Evolutionary conservation across 2,888 invertebrate species (phyloP).

Genomic region (Rhagonycha lutea): DNA sequence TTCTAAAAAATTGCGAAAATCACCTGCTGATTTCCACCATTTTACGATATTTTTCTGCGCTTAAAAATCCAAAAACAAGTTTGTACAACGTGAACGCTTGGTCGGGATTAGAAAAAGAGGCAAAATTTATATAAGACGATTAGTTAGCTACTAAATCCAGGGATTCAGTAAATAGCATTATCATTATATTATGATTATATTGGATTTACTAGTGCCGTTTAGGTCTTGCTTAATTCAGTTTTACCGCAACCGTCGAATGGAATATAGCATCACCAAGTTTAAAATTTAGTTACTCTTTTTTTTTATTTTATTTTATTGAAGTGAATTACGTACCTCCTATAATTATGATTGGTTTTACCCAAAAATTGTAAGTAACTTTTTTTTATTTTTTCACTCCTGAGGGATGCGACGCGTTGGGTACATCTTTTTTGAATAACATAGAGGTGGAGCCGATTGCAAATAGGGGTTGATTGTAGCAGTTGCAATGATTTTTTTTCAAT

Average conservation of each 20-base stretch:
- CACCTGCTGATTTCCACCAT: neutral
- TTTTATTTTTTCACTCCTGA: neutral
- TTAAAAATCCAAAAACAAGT: neutral
- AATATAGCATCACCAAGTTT: constrained; percentile 10
- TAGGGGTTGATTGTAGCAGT: neutral
- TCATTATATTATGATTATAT: constrained; percentile 58
- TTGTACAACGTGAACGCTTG: neutral
- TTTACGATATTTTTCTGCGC: neutral
- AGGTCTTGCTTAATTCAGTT: constrained; percentile 49
- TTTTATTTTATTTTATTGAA: neutral
- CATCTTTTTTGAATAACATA: neutral
- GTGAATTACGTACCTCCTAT: neutral
- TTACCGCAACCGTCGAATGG: constrained; percentile 44
- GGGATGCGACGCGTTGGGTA: neutral
- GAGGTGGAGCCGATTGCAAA: neutral
- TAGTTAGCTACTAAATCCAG: constrained; percentile 55
- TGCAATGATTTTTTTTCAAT: neutral
- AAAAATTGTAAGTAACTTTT: neutral
- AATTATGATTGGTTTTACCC: too few relatives aligned
- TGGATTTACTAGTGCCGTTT: constrained; percentile 55
- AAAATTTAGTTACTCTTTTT: neutral
- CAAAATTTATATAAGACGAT: constrained; percentile 57
- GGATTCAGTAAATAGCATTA: constrained; percentile 56
- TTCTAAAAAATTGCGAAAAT: neutral
- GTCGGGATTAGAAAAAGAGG: constrained; percentile 54